These are phyloP conservation scores for Nephotettix cincticeps DNA, from an alignment of 1,140 invertebrate species.

Conservation along the genomic window DNA sequence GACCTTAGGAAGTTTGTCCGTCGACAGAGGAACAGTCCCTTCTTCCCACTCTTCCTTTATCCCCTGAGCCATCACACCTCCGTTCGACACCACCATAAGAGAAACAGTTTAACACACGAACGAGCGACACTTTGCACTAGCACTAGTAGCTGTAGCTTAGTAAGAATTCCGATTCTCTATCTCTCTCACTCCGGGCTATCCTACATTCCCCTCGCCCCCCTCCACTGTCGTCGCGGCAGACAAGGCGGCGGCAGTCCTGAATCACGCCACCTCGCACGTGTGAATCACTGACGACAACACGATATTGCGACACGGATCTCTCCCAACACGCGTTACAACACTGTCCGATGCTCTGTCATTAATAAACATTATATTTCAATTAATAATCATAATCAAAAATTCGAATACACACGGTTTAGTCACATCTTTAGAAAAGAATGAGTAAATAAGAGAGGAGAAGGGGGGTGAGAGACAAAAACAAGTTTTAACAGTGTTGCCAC, in stretches of 20 bases:
- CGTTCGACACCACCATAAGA: constrained; percentile 35
- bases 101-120: constrained; percentile 26
- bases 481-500: constrained; percentile 34
- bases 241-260: constrained; percentile 1
- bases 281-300: background rate
- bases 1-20: constrained; percentile 47
- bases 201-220: constrained; percentile 26
- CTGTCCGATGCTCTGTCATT: too few species aligned
- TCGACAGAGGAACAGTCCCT: constrained; percentile 46
- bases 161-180: constrained; percentile 42
- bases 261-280: background rate
- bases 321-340: background rate
- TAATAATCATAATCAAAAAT: background rate
- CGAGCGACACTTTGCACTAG: constrained; percentile 34
- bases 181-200: constrained; percentile 46
- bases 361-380: background rate
- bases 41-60: constrained; percentile 54
- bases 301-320: background rate
- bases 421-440: background rate
- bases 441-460: background rate
- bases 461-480: constrained; percentile 16
- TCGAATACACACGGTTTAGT: background rate
- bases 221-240: background rate
- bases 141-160: constrained; percentile 37
- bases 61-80: constrained; percentile 56